Evolutionary conservation across 30 jellyfish, hydroid and myxozoan species (phyloP).

Genomic region (Catostylus mosaicus): DNA sequence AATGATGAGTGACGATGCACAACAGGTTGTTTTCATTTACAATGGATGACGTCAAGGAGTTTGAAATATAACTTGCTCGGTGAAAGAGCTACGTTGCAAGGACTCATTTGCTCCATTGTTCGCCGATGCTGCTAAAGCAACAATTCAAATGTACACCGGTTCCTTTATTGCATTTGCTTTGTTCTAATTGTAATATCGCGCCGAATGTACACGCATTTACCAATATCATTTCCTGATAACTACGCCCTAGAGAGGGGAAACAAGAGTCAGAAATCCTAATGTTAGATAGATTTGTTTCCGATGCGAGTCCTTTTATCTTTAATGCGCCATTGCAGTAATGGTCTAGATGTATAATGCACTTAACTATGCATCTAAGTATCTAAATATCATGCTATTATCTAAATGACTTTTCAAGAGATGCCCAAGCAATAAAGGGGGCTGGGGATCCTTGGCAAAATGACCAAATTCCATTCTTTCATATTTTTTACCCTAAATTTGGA

Average conservation of each 20-base stretch:
- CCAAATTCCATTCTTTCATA: too few species aligned
- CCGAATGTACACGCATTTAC: not conserved
- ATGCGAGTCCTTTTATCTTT: too few species aligned
- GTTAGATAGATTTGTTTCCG: too few species aligned
- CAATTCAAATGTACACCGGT: slow-evolving; percentile 1
- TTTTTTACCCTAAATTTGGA: too few species aligned
- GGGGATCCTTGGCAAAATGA: too few species aligned
- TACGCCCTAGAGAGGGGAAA: not conserved
- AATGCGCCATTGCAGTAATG: too few species aligned
- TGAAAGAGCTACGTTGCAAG: not conserved
- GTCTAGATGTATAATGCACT: too few species aligned
- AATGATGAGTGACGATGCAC: not conserved
- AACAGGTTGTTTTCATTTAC: not conserved
- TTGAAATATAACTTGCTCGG: not conserved
- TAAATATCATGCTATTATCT: too few species aligned
- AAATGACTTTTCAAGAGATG: too few species aligned
- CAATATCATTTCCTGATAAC: not conserved
- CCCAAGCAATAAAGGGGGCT: too few species aligned
- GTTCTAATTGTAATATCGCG: not conserved
- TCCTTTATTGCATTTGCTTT: not conserved
- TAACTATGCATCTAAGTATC: too few species aligned
- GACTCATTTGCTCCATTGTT: not conserved
- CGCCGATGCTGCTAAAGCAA: not conserved
- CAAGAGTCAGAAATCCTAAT: too few species aligned
- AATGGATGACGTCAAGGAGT: not conserved